Evolutionary conservation across 1,140 invertebrate species (phyloP), one percentile per base, ranked within the genome.

Genomic region (Heliconius himera): DNA sequence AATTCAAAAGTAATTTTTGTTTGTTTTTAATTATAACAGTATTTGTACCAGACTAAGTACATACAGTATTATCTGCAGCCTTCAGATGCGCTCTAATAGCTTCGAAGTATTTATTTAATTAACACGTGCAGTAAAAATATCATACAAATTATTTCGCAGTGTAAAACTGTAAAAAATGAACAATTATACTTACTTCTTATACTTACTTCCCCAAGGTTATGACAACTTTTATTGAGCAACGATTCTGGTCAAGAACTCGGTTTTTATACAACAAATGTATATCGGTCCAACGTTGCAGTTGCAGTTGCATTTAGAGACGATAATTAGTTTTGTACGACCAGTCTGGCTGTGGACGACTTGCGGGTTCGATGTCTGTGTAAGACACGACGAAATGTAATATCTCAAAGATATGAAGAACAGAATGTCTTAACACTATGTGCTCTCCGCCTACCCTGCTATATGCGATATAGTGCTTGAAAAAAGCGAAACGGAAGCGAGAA

Each of bases 191-290:
- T 11, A 66, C 60, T 70, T 60, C 66, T 66, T 29, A 26, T 66
- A 22, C 22, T 66, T 11, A 66, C 60, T 70, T 60, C 66, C 22
- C 26, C 74, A 76, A 76, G 74, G 74, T 29, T 70, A 46, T 46
- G 13, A 60, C 18, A 70, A 60, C 74, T 70, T 70, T 56, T 36
- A 70, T 76, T 76, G 60, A 76, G 74, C 60, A 76, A 74, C 49
- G 26, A 76, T 33, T 70, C 66, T 70, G 26, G 54, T 46, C 36
- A 72, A 77, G 76, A 71, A 56, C 36, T 77, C 60, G 4, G 3
- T 66, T 66, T 66, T 66, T 66, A 66, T 66, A 66, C 60, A 29
- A 29, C 26, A 29, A 66, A 29, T 66, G 26, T 66, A 66, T 66
- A 66, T 66, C 26, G 9, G 22, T 72, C 11, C 36, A 72, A 72